Evolutionary conservation across 2,797 vertebrate genomes (phyloP).

Genomic region (Cuculus canorus): DNA sequence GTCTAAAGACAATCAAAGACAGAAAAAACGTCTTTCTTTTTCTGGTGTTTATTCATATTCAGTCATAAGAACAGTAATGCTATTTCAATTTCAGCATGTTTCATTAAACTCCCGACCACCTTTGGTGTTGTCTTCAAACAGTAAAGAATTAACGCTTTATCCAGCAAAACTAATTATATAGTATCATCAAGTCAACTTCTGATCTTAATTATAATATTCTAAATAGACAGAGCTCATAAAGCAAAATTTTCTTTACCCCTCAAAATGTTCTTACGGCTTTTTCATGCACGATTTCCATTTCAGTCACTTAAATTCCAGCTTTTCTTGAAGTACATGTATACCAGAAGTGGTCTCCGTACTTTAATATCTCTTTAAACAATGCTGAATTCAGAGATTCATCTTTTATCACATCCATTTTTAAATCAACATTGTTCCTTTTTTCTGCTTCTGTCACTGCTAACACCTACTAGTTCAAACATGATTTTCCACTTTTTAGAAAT

Average conservation of each 20-base stretch:
- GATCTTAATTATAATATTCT: background rate
- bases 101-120: background rate
- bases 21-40: background rate
- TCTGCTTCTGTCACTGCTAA: background rate
- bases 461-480: background rate
- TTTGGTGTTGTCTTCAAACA: background rate
- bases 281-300: background rate
- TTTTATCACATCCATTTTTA: background rate
- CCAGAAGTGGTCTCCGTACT: rapidly evolving
- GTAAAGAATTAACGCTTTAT: background rate
- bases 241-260: background rate
- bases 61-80: background rate
- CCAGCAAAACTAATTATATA: background rate
- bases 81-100: background rate
- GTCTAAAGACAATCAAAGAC: background rate
- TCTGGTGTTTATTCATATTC: background rate
- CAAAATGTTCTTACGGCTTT: background rate
- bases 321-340: background rate
- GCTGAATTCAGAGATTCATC: background rate
- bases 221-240: background rate
- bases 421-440: background rate
- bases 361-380: background rate
- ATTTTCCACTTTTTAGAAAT: background rate
- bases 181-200: background rate
- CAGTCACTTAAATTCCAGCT: background rate